A percentile compares a stretch with the other conserved stretches of the same genome.
Conservation (phyloP, 2,888 invertebrate species). For the Drosophila greeni region DNA sequence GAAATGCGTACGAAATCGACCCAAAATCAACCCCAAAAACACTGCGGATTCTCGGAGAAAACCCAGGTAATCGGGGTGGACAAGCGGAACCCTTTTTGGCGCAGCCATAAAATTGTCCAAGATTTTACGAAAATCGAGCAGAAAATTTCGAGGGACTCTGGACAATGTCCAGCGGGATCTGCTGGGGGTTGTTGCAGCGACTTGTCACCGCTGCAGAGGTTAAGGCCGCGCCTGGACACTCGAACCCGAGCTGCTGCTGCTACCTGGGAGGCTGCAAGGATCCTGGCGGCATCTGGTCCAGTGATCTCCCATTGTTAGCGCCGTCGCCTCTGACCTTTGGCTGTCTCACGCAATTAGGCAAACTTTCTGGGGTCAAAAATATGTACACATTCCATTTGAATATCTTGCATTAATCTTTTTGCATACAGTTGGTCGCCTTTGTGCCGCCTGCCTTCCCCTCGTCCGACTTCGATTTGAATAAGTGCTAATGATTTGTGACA, state of each 20-base stretch:
- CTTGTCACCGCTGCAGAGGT: constrained; percentile 62
- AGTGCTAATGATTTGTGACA: constrained; percentile 72
- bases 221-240: constrained; percentile 64
- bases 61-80: constrained; percentile 36
- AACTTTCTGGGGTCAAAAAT: constrained; percentile 60
- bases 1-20: constrained; percentile 63
- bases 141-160: constrained; percentile 61
- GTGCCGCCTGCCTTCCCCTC: constrained; percentile 37
- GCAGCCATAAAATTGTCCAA: constrained; percentile 45
- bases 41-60: constrained; percentile 5
- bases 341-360: constrained; percentile 68
- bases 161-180: constrained; percentile 40
- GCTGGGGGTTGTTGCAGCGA: constrained; percentile 50
- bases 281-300: constrained; percentile 34
- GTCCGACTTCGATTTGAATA: constrained; percentile 61
- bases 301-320: constrained; percentile 41
- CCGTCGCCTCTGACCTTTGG: constrained; percentile 65
- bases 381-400: constrained; percentile 54
- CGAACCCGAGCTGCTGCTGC: constrained; percentile 23
- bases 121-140: constrained; percentile 65
- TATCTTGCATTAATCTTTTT: constrained; percentile 53
- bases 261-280: constrained; percentile 50
- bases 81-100: constrained; percentile 56
- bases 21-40: constrained; percentile 58
- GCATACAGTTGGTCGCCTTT: constrained; percentile 29